Evolutionary conservation across 2,113 vertebrate genomes (phyloP).

Genomic region (Nipponia nippon): DNA sequence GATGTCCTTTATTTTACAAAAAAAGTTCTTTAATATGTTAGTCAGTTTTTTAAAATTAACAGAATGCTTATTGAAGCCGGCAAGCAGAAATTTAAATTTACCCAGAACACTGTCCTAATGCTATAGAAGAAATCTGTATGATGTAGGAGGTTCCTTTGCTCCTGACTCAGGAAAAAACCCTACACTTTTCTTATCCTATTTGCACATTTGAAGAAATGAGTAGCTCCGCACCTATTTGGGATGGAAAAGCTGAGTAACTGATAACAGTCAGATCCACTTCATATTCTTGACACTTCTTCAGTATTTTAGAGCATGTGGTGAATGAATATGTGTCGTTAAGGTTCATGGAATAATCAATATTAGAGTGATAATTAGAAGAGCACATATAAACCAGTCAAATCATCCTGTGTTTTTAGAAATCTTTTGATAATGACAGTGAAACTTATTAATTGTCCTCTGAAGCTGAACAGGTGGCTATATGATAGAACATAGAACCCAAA

Average conservation of each 20-base stretch:
- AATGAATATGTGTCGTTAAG: not conserved
- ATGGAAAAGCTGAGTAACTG: not conserved
- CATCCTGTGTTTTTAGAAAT: not conserved
- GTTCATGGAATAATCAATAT: not conserved
- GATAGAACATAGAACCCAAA: not conserved
- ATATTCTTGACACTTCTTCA: not conserved
- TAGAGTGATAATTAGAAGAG: not conserved
- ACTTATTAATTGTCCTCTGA: not conserved
- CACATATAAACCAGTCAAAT: not conserved
- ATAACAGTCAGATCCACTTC: not conserved
- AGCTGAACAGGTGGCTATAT: not conserved
- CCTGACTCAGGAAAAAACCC: rapidly evolving
- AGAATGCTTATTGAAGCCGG: not conserved
- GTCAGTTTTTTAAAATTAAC: not conserved
- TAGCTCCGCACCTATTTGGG: not conserved
- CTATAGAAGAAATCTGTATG: rapidly evolving
- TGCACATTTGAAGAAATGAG: not conserved
- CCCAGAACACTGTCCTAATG: not conserved
- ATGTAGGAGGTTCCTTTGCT: not conserved
- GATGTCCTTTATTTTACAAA: not conserved
- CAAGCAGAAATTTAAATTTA: not conserved
- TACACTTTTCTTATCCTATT: not conserved
- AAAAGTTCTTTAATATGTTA: not conserved
- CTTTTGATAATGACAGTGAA: not conserved
- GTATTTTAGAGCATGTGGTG: not conserved